Conservation (phyloP, 2,113 vertebrate species). For the Cavia aperea region DNA sequence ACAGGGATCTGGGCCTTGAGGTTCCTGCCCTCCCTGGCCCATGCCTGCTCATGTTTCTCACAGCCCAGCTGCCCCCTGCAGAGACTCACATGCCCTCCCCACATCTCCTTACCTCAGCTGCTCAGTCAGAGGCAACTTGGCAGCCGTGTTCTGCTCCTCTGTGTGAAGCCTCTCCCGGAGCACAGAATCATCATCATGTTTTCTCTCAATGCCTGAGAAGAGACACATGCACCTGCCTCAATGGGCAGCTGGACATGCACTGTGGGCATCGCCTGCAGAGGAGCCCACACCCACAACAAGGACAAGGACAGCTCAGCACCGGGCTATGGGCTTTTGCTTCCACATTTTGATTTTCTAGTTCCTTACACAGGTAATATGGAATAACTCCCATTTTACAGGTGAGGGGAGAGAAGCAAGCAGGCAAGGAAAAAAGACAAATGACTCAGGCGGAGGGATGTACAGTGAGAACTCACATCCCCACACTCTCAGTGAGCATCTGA, state of each 20-base stretch:
- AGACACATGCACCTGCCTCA: fast-evolving
- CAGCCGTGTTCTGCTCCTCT: constrained; percentile 54
- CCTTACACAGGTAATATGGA: no score
- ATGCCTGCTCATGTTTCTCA: background rate
- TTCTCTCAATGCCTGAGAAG: constrained; percentile 75
- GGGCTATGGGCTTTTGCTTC: fast-evolving
- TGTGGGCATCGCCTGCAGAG: background rate
- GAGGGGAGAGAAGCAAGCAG: background rate
- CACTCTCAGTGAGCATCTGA: background rate
- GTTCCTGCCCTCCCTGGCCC: background rate
- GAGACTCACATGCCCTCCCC: background rate
- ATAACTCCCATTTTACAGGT: background rate
- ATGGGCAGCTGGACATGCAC: background rate
- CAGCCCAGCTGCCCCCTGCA: fast-evolving
- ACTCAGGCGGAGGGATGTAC: fast-evolving
- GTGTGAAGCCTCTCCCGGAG: constrained; percentile 58
- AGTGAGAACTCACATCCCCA: background rate
- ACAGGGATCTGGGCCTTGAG: fast-evolving
- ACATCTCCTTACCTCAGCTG: constrained; percentile 75
- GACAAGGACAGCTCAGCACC: no score
- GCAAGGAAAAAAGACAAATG: background rate
- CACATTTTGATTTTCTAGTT: background rate
- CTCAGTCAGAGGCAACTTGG: constrained; percentile 55
- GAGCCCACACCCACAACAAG: fast-evolving
- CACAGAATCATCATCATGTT: constrained; percentile 69